Conservation (phyloP, 2,888 invertebrate species). For the Epinotia demarniana region DNA sequence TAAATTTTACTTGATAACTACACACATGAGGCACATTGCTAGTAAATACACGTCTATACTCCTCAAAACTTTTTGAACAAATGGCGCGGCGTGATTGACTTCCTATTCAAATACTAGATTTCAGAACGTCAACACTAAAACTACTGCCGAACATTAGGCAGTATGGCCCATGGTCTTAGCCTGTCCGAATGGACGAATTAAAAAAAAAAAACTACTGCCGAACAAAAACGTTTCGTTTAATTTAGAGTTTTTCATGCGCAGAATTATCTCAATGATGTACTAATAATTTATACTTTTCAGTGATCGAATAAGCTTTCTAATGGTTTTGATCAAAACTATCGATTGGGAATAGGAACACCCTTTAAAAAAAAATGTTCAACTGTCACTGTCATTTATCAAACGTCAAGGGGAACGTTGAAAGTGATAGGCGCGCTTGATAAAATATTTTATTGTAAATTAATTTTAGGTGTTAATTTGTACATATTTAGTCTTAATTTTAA, state of each 20-base stretch:
- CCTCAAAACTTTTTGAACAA: constrained; percentile 11
- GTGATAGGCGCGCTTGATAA: no score
- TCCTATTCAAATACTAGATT: background rate
- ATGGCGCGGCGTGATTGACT: constrained; percentile 10
- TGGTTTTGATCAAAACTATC: background rate
- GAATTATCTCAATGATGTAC: background rate
- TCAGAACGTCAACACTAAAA: constrained; percentile 33
- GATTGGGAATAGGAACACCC: background rate
- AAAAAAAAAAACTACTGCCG: background rate
- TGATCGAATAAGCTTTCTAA: background rate
- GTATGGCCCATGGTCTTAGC: no score
- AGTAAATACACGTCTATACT: background rate
- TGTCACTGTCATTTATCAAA: constrained; percentile 6
- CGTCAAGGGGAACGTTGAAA: no score
- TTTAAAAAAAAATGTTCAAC: constrained; percentile 47
- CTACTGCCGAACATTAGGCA: background rate
- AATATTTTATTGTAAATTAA: no score
- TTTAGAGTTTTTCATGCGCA: background rate
- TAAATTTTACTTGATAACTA: background rate
- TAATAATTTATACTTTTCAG: background rate
- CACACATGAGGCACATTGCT: background rate
- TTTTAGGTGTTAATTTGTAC: no score
- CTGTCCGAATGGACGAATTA: no score
- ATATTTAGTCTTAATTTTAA: no score
- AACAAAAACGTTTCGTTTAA: constrained; percentile 1